Evolutionary conservation across 2,888 invertebrate species (phyloP).

Genomic region (Rutpela maculata): DNA sequence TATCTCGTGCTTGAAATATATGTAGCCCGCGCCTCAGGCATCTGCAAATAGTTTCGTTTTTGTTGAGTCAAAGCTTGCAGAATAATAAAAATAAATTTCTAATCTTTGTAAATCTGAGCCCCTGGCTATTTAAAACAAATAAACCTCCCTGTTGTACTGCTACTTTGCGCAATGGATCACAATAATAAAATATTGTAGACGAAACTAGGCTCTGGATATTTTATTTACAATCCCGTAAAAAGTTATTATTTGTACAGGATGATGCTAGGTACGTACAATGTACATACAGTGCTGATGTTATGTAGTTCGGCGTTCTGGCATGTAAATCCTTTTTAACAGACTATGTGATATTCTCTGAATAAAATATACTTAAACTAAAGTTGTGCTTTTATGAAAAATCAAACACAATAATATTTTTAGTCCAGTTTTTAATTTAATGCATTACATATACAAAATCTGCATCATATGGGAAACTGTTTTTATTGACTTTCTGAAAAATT

Average conservation of each 20-base stretch:
- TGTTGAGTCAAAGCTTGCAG: neutral
- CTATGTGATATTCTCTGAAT: too few species aligned
- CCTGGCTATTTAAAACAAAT: constrained; percentile 13
- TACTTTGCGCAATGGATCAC: neutral
- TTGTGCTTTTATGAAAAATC: too few species aligned
- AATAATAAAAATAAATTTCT: constrained; percentile 16
- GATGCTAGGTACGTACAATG: too few species aligned
- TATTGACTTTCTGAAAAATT: too few species aligned
- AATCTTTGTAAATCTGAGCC: constrained; percentile 8
- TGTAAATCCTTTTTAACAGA: too few species aligned
- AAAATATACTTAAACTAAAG: too few species aligned
- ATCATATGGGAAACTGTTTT: too few species aligned
- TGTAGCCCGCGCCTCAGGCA: constrained; percentile 7
- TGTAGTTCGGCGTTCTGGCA: too few species aligned
- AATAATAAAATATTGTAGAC: neutral
- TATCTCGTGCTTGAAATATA: neutral
- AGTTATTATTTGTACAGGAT: neutral
- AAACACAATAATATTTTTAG: too few species aligned
- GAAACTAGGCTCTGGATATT: neutral
- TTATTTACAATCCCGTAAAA: neutral
- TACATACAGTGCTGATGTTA: too few species aligned
- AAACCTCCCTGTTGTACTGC: neutral
- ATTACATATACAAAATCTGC: too few species aligned
- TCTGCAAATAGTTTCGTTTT: constrained; percentile 17
- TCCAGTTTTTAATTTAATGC: too few species aligned